Conservation (phyloP, 2,113 vertebrate species). For the Amphiprion ocellaris region DNA sequence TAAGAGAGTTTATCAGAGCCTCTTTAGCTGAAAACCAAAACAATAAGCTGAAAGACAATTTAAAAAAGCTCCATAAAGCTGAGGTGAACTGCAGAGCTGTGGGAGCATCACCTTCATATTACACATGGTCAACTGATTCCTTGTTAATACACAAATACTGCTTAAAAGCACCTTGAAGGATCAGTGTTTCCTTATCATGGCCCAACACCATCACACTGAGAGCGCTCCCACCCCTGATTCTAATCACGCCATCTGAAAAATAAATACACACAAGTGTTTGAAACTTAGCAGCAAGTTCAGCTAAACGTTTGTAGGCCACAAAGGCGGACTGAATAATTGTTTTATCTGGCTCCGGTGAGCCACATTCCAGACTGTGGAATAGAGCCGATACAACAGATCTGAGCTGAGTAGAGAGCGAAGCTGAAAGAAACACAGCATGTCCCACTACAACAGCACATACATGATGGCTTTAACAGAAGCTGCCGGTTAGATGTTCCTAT, state of each 20-base stretch:
- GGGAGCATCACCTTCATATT: too few relatives aligned
- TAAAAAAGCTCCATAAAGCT: too few relatives aligned
- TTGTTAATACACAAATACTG: background rate
- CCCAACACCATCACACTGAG: background rate
- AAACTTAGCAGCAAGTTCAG: constrained; percentile 33
- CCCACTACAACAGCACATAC: constrained; percentile 20
- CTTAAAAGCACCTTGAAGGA: background rate
- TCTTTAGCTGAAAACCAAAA: too few relatives aligned
- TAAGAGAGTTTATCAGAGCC: too few relatives aligned
- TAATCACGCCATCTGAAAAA: constrained; percentile 43
- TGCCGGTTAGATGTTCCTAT: constrained; percentile 4
- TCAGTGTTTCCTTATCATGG: background rate
- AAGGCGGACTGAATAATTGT: constrained; percentile 45
- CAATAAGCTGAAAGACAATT: too few relatives aligned
- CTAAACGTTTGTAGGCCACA: constrained; percentile 53
- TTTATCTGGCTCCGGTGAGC: constrained; percentile 53
- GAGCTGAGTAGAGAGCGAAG: constrained; percentile 9
- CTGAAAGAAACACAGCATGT: constrained; percentile 29
- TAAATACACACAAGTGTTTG: constrained; percentile 46
- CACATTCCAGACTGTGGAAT: constrained; percentile 58
- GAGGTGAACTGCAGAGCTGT: too few relatives aligned
- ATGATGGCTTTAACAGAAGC: constrained; percentile 65
- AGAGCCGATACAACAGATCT: constrained; percentile 29
- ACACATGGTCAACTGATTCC: too few relatives aligned
- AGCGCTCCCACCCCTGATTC: constrained; percentile 25